Percentiles rank a stretch among this genome's conserved stretches.
Conservation (phyloP, 2,113 vertebrate species). For the Oreochromis tanganicae region DNA sequence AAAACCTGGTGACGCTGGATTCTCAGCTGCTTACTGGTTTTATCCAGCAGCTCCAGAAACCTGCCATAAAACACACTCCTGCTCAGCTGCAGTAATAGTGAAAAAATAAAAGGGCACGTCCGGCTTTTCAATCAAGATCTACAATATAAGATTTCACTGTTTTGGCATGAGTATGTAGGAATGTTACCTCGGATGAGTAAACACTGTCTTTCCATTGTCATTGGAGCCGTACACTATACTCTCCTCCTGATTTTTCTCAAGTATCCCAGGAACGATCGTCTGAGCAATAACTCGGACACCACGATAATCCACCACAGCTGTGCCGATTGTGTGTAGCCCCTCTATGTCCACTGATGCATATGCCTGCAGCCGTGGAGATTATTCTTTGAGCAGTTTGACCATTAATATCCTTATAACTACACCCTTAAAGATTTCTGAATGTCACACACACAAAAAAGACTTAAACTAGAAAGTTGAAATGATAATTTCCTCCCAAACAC, state of each 20-base stretch:
- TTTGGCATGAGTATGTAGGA: not conserved
- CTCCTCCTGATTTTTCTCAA: constrained; percentile 92
- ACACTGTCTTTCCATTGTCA: constrained; percentile 91
- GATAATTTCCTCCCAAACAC: not conserved
- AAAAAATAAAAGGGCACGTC: not conserved
- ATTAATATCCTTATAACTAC: not conserved
- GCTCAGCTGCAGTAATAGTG: not conserved
- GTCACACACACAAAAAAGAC: not conserved
- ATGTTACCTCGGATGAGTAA: constrained; percentile 80
- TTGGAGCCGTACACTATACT: constrained; percentile 91
- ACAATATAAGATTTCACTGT: not conserved
- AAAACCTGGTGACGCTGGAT: constrained; percentile 87
- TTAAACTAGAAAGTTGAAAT: not conserved
- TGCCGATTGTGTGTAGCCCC: constrained; percentile 86
- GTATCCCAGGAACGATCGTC: constrained; percentile 89
- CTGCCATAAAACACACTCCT: constrained; percentile 10
- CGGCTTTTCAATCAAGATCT: not conserved
- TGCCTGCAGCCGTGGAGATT: constrained; percentile 50
- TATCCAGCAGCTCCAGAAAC: constrained; percentile 85
- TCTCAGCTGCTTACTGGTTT: constrained; percentile 84
- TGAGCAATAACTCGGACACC: constrained; percentile 91
- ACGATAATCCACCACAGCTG: constrained; percentile 90
- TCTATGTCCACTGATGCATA: constrained; percentile 86
- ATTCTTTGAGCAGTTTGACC: not conserved
- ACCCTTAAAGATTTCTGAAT: not conserved